Evolutionary conservation across 2,888 invertebrate species (phyloP).

Genomic region (Platycnemis pennipes): DNA sequence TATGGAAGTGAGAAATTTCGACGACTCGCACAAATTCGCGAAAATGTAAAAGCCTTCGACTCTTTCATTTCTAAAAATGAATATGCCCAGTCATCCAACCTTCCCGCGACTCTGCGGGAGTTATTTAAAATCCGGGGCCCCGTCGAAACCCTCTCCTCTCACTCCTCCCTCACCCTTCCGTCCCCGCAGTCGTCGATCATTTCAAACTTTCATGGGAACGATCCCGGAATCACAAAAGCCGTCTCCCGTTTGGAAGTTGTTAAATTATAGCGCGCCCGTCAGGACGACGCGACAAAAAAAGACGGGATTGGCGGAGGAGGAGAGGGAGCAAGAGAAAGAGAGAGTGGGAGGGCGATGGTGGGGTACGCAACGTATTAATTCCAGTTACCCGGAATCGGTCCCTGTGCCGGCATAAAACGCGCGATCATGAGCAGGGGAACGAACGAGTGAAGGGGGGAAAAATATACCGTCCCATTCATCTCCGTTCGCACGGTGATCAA

Average conservation of each 20-base stretch:
- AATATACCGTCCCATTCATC: not conserved
- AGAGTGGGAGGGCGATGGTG: not conserved
- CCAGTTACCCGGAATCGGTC: not conserved
- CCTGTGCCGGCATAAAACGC: not conserved
- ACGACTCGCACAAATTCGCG: not conserved
- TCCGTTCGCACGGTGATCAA: not conserved
- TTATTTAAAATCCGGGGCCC: not conserved
- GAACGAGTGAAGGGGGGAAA: not conserved
- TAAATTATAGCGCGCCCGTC: not conserved
- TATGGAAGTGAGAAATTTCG: no score
- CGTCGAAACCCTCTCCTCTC: no score
- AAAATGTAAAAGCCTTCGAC: not conserved
- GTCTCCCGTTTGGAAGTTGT: not conserved
- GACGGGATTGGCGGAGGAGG: not conserved
- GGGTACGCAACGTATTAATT: not conserved
- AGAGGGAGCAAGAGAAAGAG: not conserved
- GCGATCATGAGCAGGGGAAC: not conserved
- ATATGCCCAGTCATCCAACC: not conserved
- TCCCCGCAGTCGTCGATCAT: not conserved
- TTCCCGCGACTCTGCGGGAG: not conserved
- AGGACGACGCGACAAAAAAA: not conserved
- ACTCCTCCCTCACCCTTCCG: not conserved
- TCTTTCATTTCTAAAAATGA: not conserved
- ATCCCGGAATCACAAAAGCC: not conserved
- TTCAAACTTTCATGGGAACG: slow-evolving; percentile 19